Conservation (phyloP, 2,797 vertebrate species). For the Synaphobranchus kaupii region DNA sequence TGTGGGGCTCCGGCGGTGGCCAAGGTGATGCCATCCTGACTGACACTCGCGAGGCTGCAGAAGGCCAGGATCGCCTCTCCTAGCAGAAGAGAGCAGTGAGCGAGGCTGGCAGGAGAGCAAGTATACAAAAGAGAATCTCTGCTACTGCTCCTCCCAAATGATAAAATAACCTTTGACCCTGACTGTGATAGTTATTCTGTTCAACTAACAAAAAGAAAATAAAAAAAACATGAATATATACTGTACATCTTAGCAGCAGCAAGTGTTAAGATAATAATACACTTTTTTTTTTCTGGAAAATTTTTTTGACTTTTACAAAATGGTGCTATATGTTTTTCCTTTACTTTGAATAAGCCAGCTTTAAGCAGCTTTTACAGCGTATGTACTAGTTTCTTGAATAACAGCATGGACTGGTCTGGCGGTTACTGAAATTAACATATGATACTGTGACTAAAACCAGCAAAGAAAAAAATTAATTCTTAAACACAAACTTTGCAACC, state of each 20-base stretch:
- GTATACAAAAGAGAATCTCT: conserved; percentile 43
- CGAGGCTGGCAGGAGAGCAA: conserved; percentile 29
- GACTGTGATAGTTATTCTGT: neutral
- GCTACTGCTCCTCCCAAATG: conserved; percentile 41
- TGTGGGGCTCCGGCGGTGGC: conserved; percentile 6
- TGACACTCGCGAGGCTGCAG: conserved; percentile 54
- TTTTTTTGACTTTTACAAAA: no score
- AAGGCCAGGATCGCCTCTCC: conserved; percentile 49
- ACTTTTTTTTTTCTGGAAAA: no score
- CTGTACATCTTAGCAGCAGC: neutral
- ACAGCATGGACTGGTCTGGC: neutral
- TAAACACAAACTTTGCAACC: neutral
- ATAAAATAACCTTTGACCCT: neutral
- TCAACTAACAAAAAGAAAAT: neutral
- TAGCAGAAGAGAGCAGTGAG: conserved; percentile 46
- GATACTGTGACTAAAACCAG: neutral
- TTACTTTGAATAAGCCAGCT: no score
- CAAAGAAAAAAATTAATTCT: neutral
- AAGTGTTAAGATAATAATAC: neutral
- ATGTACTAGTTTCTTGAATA: neutral
- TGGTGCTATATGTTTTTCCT: no score
- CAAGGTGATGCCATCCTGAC: conserved; percentile 52
- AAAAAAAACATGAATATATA: neutral
- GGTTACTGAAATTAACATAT: neutral
- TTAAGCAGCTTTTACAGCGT: no score